A percentile compares a stretch with the other conserved stretches of the same genome.
phyloP scores from a whole-genome alignment of 2,888 invertebrate genomes.

The Hoplodrina blanda region DNA sequence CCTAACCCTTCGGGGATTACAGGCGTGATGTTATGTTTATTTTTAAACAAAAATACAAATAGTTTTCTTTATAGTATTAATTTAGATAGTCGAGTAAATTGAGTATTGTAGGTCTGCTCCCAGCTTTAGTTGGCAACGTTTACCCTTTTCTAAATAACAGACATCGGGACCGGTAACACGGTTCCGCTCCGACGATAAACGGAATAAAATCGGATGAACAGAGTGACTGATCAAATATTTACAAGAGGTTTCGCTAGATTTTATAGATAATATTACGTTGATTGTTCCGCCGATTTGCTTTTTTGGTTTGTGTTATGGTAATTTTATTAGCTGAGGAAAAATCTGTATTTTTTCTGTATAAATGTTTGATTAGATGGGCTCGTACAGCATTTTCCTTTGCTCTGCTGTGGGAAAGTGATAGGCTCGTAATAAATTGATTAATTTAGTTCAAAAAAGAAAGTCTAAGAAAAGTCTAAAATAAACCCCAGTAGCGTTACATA shows the following conservation, averaged over 20 bases:
- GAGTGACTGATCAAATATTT: slow-evolving; percentile 52
- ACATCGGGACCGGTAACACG: slow-evolving; percentile 11
- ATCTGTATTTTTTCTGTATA: not conserved
- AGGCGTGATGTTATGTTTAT: no score
- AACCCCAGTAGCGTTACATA: slow-evolving; percentile 1
- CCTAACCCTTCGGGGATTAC: no score
- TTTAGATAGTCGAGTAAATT: not conserved
- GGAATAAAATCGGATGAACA: slow-evolving; percentile 37
- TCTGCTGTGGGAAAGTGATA: no score
- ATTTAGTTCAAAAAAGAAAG: no score
- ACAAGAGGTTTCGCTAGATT: slow-evolving; percentile 30
- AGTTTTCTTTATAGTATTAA: no score
- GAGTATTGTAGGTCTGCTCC: not conserved
- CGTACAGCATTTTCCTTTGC: no score
- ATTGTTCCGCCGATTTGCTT: slow-evolving; percentile 20
- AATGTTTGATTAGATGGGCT: no score
- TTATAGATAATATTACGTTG: slow-evolving; percentile 35
- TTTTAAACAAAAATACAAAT: no score
- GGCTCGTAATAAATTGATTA: no score
- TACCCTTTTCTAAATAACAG: slow-evolving; percentile 45
- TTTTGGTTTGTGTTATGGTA: slow-evolving; percentile 9
- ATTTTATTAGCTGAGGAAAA: slow-evolving; percentile 8
- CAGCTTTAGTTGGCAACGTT: not conserved
- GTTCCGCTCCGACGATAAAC: slow-evolving; percentile 29
- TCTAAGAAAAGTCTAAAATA: not conserved